phyloP scores from a whole-genome alignment of 2,888 invertebrate genomes.

The Melipona beecheii region DNA sequence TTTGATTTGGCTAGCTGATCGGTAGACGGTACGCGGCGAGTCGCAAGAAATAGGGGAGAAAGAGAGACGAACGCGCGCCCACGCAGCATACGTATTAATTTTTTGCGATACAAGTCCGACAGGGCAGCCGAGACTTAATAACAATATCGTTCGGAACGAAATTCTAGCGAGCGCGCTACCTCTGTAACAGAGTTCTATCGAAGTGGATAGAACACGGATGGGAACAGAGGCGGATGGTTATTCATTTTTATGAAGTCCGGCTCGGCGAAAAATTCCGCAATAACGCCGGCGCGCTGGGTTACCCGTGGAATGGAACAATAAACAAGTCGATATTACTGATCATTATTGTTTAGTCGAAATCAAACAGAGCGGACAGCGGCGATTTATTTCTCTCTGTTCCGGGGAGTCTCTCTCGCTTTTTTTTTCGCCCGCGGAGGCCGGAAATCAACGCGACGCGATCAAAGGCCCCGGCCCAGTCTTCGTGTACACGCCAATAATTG shows the following conservation, averaged over 20 bases:
- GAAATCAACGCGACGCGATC: constrained; percentile 64
- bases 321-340: constrained; percentile 69
- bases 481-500: constrained; percentile 67
- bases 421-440: constrained; percentile 19
- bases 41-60: neutral
- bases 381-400: constrained; percentile 58
- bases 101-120: neutral
- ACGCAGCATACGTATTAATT: constrained; percentile 13
- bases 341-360: constrained; percentile 70
- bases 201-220: constrained; percentile 35
- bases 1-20: constrained; percentile 11
- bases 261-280: constrained; percentile 53
- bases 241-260: constrained; percentile 57
- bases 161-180: constrained; percentile 12
- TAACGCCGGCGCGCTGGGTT: constrained; percentile 43
- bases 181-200: constrained; percentile 39
- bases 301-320: constrained; percentile 57
- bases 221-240: constrained; percentile 42
- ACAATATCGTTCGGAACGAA: constrained; percentile 47
- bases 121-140: constrained; percentile 45
- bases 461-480: constrained; percentile 62
- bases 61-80: neutral
- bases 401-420: neutral
- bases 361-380: constrained; percentile 53
- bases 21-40: neutral